phyloP scores from a whole-genome alignment of 2,888 invertebrate genomes.

The Agapetus fuscipes region DNA sequence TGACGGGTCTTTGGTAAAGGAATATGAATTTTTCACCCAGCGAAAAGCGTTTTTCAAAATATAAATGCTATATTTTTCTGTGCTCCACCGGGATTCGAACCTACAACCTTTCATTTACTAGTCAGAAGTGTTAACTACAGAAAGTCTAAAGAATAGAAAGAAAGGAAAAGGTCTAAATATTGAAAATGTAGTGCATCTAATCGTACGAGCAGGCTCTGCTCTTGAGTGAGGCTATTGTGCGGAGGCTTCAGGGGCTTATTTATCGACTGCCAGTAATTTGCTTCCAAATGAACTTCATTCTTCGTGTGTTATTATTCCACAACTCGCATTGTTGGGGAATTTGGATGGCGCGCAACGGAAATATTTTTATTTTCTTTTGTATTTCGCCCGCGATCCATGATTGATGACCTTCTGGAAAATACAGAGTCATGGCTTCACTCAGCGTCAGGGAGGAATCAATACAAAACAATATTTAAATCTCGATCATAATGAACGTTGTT shows the following conservation, averaged over 20 bases:
- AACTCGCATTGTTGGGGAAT: constrained; percentile 6
- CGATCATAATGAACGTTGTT: not conserved
- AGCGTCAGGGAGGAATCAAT: not conserved
- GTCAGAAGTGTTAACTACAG: too few relatives aligned
- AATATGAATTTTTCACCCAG: too few relatives aligned
- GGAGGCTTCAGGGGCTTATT: constrained; percentile 15
- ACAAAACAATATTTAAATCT: not conserved
- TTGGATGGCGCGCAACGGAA: constrained; percentile 1
- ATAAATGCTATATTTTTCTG: too few relatives aligned
- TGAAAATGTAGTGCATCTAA: too few relatives aligned
- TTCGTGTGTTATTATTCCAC: constrained; percentile 9
- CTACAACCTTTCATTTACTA: too few relatives aligned
- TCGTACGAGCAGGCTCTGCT: too few relatives aligned
- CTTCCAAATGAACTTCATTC: constrained; percentile 20
- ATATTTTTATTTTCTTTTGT: not conserved
- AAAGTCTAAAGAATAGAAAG: too few relatives aligned
- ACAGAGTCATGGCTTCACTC: not conserved
- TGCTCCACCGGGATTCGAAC: too few relatives aligned
- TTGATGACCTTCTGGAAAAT: not conserved
- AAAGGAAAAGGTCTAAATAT: too few relatives aligned
- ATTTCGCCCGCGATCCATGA: not conserved
- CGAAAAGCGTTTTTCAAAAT: too few relatives aligned
- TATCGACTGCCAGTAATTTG: constrained; percentile 17
- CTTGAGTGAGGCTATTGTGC: too few relatives aligned
- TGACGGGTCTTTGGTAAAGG: too few relatives aligned